Evolutionary conservation across 1,140 invertebrate genomes (phyloP).

Genomic region (Hestina assimilis): DNA sequence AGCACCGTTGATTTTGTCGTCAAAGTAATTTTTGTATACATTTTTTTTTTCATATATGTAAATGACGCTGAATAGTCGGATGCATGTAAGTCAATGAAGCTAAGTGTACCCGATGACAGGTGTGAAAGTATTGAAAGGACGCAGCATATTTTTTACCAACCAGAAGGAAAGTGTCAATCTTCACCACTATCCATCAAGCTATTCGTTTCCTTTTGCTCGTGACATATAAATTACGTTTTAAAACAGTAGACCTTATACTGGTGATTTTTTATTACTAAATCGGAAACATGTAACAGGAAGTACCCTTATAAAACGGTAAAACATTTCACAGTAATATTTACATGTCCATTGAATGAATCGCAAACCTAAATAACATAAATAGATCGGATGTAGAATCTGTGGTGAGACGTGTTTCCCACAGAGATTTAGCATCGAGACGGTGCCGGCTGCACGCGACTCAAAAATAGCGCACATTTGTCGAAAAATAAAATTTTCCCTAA

Average conservation of each 20-base stretch:
- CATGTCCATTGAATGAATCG: constrained; percentile 12
- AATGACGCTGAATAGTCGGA: background rate
- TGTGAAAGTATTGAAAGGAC: constrained; percentile 36
- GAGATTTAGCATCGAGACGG: constrained; percentile 69
- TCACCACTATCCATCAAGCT: constrained; percentile 60
- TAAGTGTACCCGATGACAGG: constrained; percentile 36
- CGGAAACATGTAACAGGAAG: constrained; percentile 13
- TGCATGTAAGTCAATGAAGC: background rate
- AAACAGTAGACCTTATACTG: constrained; percentile 30
- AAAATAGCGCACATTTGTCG: constrained; percentile 76
- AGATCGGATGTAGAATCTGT: constrained; percentile 43
- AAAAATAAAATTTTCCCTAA: constrained; percentile 77
- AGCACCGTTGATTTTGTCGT: background rate
- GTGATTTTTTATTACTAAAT: constrained; percentile 17
- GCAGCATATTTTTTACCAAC: constrained; percentile 56
- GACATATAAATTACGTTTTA: constrained; percentile 57
- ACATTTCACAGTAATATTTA: constrained; percentile 3
- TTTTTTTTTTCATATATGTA: background rate
- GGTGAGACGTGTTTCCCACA: constrained; percentile 69
- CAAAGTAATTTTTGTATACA: no score
- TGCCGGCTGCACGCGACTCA: constrained; percentile 73
- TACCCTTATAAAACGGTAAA: background rate
- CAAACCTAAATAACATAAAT: constrained; percentile 45
- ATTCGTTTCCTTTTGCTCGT: constrained; percentile 57
- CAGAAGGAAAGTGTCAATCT: constrained; percentile 69